Evolutionary conservation across 2,113 vertebrate species (phyloP), one percentile per base, ranked within the genome.

Genomic region (Zosterops hypoxanthus): DNA sequence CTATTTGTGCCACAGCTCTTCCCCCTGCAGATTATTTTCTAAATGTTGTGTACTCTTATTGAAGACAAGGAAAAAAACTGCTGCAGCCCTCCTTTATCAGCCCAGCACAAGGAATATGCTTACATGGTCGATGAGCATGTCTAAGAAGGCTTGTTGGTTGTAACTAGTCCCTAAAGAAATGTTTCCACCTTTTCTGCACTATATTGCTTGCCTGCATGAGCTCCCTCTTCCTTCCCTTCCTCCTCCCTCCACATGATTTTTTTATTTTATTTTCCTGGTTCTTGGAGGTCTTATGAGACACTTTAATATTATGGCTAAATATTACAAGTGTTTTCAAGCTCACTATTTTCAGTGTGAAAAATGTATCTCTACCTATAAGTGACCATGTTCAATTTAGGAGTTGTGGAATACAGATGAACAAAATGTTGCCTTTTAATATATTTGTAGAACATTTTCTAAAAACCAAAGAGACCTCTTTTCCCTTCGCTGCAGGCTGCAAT

Each of bases 41-140:
- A 95, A 97, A 94, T 88, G 93, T 89, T 95, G 88, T 95, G 82
- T 94, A 88, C 87, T 78, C 66, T 85, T 94, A 94, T 81, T 96
- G 94, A 95, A 96, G 90, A 92, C 64, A 82, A 95, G 90, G 49
- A 34, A 92, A 61, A 94, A 39, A 59, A 20, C 89, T 79, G 69
- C 94, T 92, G 94, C 96, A 92, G 81, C 61, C 71, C 77, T 95
- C 66, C 91, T 97, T 97, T 97, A 97, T 97, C 97, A 96, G 95
- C 85, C 88, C 76, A 79, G 90, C 97, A 96, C 97, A 96, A 96
- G 96, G 96, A 97, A 97, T 97, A 97, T 94, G 92, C 95, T 97
- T 97, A 97, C 97, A 97, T 96, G 95, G 97, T 95, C 61, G 82
- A 92, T 97, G 92, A 96, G 97, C 97, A 97, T 97, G 97, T 97